Percentiles rank a stretch among this genome's conserved stretches.
Conservation (phyloP, 2,888 invertebrate species). For the Sturmia bella region DNA sequence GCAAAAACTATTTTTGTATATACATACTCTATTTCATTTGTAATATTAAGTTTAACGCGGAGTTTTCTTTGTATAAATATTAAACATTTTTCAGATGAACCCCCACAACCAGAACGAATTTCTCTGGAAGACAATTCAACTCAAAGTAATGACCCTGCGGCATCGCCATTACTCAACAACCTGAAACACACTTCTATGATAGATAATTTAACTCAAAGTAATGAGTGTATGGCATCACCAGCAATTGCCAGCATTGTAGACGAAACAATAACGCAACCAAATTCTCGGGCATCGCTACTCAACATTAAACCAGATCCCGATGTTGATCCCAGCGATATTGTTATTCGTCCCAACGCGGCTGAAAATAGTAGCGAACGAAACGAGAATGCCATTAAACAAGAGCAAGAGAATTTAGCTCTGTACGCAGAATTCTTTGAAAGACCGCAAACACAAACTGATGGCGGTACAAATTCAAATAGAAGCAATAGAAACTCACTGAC, state of each 20-base stretch:
- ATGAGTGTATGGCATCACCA: neutral
- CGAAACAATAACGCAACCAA: neutral
- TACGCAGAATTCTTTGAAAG: slow-evolving; percentile 53
- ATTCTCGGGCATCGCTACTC: neutral
- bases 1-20: no score
- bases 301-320: slow-evolving; percentile 54
- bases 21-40: no score
- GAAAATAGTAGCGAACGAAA: neutral
- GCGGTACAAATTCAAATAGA: neutral
- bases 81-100: no score
- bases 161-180: no score
- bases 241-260: neutral
- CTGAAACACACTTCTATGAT: neutral
- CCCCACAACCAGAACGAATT: no score
- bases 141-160: no score
- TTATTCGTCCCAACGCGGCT: slow-evolving; percentile 4
- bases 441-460: slow-evolving; percentile 17
- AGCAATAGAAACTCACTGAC: neutral
- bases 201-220: neutral
- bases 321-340: slow-evolving; percentile 43
- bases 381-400: slow-evolving; percentile 29
- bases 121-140: no score
- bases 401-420: slow-evolving; percentile 15
- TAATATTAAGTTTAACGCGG: no score
- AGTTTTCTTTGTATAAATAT: no score